Base-by-base conservation (phyloP, 1,140 invertebrate genomes). In the Pristionchus pacificus region DNA sequence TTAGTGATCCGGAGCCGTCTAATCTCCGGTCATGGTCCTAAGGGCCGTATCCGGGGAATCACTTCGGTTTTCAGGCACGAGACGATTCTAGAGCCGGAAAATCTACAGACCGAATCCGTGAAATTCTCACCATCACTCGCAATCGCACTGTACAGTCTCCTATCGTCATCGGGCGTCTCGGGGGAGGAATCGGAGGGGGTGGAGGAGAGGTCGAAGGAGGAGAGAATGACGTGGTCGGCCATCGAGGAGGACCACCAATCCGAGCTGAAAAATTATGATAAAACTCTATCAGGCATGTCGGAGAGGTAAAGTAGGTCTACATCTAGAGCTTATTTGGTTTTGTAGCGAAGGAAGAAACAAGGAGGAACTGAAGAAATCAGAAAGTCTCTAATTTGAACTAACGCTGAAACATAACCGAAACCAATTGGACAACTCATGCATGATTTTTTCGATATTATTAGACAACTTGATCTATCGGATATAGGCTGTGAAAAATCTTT, bases 121-220 rank as follows among this genome's bases (percentile, higher is more conserved):
- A 29, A 19, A 68, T 19, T 19, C 58, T 65, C 14, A 69, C 67
- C 71, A 62, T 73, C 71, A 49, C 71, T 68, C 13, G 71, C 71
- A 24, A 64, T 66, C 15, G 71, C n/a, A 24, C 65, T 63, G 33
- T 68, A 57, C 19, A 68, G 59, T n/a, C 71, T 32, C 13, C 29
- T 63, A 25, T 73, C 71, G 58, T 73, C 71, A 55, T 73, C 71
- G 0, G 68, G 72, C 19, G 67, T 70, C 10, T 70, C 72, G 15
- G 62, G 38, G 25, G 72, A 68, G 15, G 63, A 70, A 27, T 55
- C 63, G 31, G 49, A 67, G 1, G 72, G 67, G 28, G 66, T 28
- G 24, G 33, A 13, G 24, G 72, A 64, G 1, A 74, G 32, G 60
- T 64, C 69, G 55, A 70, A 69, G 31, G 58, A 65, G 31, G 61